Base-by-base conservation (phyloP, 1,140 invertebrate species). In the Lordiphosa mommai region DNA sequence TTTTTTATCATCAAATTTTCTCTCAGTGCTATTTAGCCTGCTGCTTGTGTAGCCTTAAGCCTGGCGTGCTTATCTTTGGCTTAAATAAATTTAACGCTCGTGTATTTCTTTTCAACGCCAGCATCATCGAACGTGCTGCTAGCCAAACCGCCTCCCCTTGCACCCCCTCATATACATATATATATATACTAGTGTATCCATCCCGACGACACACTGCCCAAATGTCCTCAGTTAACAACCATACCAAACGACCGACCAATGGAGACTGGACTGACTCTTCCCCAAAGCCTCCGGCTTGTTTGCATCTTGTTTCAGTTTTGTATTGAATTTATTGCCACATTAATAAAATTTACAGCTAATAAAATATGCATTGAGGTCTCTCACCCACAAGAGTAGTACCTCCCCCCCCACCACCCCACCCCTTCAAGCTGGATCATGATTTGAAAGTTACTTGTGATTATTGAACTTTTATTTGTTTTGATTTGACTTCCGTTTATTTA, bases 41-140 rank as follows among this genome's bases (percentile, higher is more conserved):
- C 43, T 52, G 30, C 13, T 14, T 56, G 36, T 43, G 12, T 40
- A 51, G 43, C 51, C 52, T 48, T 49, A 30, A 29, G 32, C 53
- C 38, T 50, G 60, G 56, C 49, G 37, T 61, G 61, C 68, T 82
- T 84, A 77, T 82, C 76, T 72, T 82, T 82, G 76, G 76, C 77
- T 82, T 82, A 82, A 82, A 82, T 82, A 82, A 82, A 82, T 82
- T 84, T 84, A 77, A 77, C 77, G 79, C 76, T 82, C 77, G 72
- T 82, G 76, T 84, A 72, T 84, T 84, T 82, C 76, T 82, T 84
- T 82, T 84, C 77, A 82, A 82, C 77, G 71, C 74, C 47, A 49
- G 13, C 44, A 33, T 33, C 29, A 5, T n/a, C 4, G 23, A 27
- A 27, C 23, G 23, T 66, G 66, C 41, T 12, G 36, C 50, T 74